Evolutionary conservation across 35 echinoderm and acorn worm genomes (phyloP), one percentile per base, ranked within the genome.

Genomic region (Chiridota heheva): DNA sequence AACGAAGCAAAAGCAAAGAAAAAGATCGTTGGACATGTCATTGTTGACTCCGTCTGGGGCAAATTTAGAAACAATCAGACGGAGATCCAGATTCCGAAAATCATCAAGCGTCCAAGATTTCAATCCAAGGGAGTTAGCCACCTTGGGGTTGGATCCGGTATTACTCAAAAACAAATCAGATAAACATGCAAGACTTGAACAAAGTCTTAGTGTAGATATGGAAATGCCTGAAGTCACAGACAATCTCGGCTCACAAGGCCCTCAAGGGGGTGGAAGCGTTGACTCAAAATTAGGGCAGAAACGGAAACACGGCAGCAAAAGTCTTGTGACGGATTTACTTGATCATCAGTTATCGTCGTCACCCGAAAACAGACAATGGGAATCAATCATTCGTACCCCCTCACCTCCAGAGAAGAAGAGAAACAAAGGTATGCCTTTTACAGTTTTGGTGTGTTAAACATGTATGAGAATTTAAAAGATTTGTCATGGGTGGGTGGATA

Each of bases 351-450:
- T 80, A 38, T 84, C 84, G 31, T 80, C 83, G 72, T 72, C 75
- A 24, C 75, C 75, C 51, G 75, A 78, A 37, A 78, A 58, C 75
- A 78, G 75, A 33, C 51, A 58, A 42, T 49, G 75, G 47, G 75
- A 62, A 49, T 10, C 10, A 13, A 49, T 60, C 29, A 18, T 78
- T 62, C 58, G 75, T 49, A 43, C 75, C 58, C 62, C 79, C 68
- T 93, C 90, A 60, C 90, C 90, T 22, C 90, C 90, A 58, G 90
- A 93, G 44, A 93, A 93, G 73, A 93, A 88, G 46, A 82, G 86
- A 30, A 86, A 83, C 42, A 88, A 87, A 93, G 90, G 90, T 88
- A 80, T 63, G 89, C 40, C 43, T 41, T 49, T 48, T 27, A 48
- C 2, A 40, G 25, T 16, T 61, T 16, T 22, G 58, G 27, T 41